phyloP scores from a whole-genome alignment of 1,140 invertebrate genomes.

The Dinothrombium tinctorium region DNA sequence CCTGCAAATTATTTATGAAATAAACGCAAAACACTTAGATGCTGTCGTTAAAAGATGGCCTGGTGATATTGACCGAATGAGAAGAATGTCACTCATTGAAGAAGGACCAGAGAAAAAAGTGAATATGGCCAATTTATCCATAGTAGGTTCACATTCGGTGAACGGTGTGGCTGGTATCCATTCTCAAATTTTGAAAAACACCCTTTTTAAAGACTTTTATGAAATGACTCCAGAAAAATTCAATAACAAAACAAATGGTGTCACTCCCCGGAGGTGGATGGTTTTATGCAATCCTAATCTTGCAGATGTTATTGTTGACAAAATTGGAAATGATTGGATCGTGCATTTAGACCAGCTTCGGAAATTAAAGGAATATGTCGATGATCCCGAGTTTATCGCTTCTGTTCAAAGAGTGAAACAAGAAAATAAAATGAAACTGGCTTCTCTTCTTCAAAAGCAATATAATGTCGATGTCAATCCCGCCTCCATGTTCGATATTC shows the following conservation, averaged over 20 bases:
- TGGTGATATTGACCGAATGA: slow-evolving; percentile 57
- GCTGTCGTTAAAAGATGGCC: slow-evolving; percentile 49
- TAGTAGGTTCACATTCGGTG: slow-evolving; percentile 87
- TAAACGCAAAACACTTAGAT: slow-evolving; percentile 65
- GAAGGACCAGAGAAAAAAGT: slow-evolving; percentile 85
- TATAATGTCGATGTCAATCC: slow-evolving; percentile 77
- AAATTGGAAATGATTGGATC: slow-evolving; percentile 92
- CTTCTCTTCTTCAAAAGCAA: slow-evolving; percentile 57
- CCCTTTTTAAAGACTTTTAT: slow-evolving; percentile 79
- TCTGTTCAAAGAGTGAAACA: slow-evolving; percentile 80
- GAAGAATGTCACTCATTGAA: slow-evolving; percentile 81
- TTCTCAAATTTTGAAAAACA: slow-evolving; percentile 77
- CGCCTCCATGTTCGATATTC: slow-evolving; percentile 87
- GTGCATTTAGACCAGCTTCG: slow-evolving; percentile 67
- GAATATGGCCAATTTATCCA: slow-evolving; percentile 91
- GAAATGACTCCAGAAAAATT: slow-evolving; percentile 87
- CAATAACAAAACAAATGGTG: slow-evolving; percentile 88
- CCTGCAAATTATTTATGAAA: slow-evolving; percentile 91
- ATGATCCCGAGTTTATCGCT: slow-evolving; percentile 65
- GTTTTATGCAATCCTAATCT: slow-evolving; percentile 31
- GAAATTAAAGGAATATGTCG: slow-evolving; percentile 56
- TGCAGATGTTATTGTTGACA: slow-evolving; percentile 63
- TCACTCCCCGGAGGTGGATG: slow-evolving; percentile 30
- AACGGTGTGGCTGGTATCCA: slow-evolving; percentile 95
- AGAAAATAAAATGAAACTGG: slow-evolving; percentile 83